A percentile compares a stretch with the other conserved stretches of the same genome.
Evolutionary conservation across 2,888 invertebrate species (phyloP).

Genomic region (Sepioteuthis lessoniana): DNA sequence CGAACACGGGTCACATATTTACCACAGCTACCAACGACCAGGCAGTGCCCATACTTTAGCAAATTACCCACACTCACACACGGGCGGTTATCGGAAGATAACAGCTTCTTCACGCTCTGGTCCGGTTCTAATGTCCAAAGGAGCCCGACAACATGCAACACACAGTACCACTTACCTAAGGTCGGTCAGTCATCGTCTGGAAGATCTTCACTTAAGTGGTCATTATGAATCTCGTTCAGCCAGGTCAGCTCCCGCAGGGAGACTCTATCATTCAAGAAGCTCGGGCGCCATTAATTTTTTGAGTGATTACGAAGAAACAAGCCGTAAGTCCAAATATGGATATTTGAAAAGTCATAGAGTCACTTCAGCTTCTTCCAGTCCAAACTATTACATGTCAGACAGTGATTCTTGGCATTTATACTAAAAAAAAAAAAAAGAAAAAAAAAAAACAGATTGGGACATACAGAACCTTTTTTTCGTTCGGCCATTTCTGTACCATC

Average conservation of each 20-base stretch:
- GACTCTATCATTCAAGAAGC: slow-evolving; percentile 34
- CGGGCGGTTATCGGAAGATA: neutral
- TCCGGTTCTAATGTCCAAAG: neutral
- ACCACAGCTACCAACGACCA: neutral
- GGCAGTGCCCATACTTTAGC: too few species aligned
- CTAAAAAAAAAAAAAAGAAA: neutral
- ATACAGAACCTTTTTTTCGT: neutral
- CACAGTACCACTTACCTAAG: slow-evolving; percentile 25
- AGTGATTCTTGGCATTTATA: slow-evolving; percentile 36
- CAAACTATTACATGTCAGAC: slow-evolving; percentile 1
- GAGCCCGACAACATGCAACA: neutral
- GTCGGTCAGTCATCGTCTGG: neutral
- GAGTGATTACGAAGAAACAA: neutral
- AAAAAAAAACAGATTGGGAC: neutral
- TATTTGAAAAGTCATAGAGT: neutral
- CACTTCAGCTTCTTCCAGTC: neutral
- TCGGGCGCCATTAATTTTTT: neutral
- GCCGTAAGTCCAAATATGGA: neutral
- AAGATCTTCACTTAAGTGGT: slow-evolving; percentile 15
- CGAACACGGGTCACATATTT: neutral
- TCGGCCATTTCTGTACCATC: neutral
- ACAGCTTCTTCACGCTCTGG: slow-evolving; percentile 36
- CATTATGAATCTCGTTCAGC: neutral
- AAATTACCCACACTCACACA: neutral
- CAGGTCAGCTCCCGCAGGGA: neutral